Evolutionary conservation across 2,888 invertebrate species (phyloP), one percentile per base, ranked within the genome.

Genomic region (Stenurella melanura): DNA sequence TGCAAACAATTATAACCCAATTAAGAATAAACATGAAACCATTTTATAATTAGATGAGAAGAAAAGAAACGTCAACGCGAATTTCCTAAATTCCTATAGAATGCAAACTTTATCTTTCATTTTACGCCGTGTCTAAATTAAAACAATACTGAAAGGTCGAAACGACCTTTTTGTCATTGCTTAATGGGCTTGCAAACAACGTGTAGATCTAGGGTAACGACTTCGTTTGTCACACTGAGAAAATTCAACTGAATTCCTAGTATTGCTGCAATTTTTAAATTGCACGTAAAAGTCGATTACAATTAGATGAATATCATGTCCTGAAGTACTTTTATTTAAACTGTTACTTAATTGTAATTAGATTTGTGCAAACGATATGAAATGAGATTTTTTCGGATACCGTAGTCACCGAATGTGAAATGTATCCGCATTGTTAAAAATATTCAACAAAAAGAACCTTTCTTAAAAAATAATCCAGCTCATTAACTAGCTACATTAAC

Each of bases 111-210:
- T 66, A 64, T 64, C 50, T 50, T 50, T 50, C n/a, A 19, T 19
- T 19, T 19, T 19, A 19, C 58, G 19, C 9, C 42, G 21, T 50
- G 19, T 38, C 26, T 17, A 26, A 15, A n/a, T 38, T 56, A 26
- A 38, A 38, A 67, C 54, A 54, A 67, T 67, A 54, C 67, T 67
- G 67, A 67, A 67, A 67, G 56, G 67, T 54, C 50, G 17, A 67
- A 67, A 67, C 67, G 67, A 67, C 67, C 67, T 67, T 66, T 50
- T 66, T 34, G 12, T 30, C 19, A 54, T 67, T 67, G 54, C 67
- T 17, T 67, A 50, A 67, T 67, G 54, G 21, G 50, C 26, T 42
- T 66, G 64, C 19, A 66, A 66, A 50, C 64, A 38, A 19, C n/a
- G 64, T 5, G 0, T n/a, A 67, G 54, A 67, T 67, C 54, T 67